Percentiles rank a stretch among this genome's conserved stretches.
Conservation (phyloP, 2,888 invertebrate species). For the Caenorhabditis panamensis region DNA sequence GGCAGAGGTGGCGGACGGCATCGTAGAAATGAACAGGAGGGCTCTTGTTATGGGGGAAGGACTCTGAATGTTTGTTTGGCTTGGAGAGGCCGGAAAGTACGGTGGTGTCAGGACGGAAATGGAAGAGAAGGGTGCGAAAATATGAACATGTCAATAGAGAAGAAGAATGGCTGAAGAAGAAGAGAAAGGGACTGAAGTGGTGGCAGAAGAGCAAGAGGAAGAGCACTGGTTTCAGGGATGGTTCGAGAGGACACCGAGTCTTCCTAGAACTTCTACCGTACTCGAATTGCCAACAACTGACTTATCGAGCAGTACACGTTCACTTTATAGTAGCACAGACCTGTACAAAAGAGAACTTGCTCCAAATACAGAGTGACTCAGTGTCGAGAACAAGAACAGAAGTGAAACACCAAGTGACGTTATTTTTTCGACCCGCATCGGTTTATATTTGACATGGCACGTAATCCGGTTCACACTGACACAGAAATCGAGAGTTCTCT, state of each 20-base stretch:
- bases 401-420: constrained; percentile 9
- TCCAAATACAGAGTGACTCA: constrained; percentile 38
- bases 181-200: constrained; percentile 31
- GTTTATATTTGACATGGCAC: constrained; percentile 59
- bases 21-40: constrained; percentile 1
- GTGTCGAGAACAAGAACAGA: constrained; percentile 7
- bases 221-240: constrained; percentile 25
- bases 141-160: constrained; percentile 43
- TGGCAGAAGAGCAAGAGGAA: constrained; percentile 29
- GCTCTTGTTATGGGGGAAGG: not conserved
- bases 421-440: constrained; percentile 39
- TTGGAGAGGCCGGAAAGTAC: constrained; percentile 25
- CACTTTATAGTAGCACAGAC: not conserved
- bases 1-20: constrained; percentile 29
- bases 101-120: constrained; percentile 40
- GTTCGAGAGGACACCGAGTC: not conserved
- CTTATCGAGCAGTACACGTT: too few relatives aligned
- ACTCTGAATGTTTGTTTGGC: constrained; percentile 29
- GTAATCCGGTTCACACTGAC: constrained; percentile 53
- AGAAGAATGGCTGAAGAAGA: constrained; percentile 8
- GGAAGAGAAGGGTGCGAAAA: constrained; percentile 34
- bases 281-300: too few relatives aligned
- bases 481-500: constrained; percentile 46
- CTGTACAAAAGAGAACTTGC: not conserved
- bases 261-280: too few relatives aligned